phyloP scores from a whole-genome alignment of 2,888 invertebrate species.

The Acrocyrtus sp. region DNA sequence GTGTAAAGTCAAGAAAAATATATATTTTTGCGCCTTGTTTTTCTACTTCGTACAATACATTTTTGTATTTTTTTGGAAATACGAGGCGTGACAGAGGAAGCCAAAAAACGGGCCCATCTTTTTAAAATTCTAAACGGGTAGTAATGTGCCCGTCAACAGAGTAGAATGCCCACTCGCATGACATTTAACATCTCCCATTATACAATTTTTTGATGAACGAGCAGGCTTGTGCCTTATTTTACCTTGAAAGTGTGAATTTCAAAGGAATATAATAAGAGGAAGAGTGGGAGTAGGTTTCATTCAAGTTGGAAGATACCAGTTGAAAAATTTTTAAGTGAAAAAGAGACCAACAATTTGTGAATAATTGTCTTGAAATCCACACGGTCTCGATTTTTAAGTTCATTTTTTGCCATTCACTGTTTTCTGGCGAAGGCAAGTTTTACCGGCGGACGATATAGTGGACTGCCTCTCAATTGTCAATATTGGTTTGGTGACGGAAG shows the following conservation, averaged over 20 bases:
- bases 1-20: not conserved
- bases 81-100: constrained; percentile 26
- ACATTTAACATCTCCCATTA: too few relatives aligned
- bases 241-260: not conserved
- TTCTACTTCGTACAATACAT: not conserved
- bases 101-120: constrained; percentile 18
- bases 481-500: not conserved
- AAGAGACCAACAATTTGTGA: too few relatives aligned
- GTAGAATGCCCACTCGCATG: too few relatives aligned
- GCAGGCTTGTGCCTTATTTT: constrained; percentile 34
- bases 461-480: not conserved
- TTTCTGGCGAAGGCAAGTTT: not conserved
- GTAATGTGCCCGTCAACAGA: too few relatives aligned
- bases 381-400: not conserved
- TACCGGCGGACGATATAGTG: not conserved
- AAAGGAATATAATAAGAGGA: constrained; percentile 1
- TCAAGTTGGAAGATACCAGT: too few relatives aligned
- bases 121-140: not conserved
- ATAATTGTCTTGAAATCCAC: not conserved
- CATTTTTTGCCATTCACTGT: not conserved
- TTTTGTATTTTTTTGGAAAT: not conserved
- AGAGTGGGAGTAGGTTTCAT: not conserved
- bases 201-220: constrained; percentile 3
- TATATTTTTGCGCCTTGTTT: not conserved
- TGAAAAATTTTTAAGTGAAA: too few relatives aligned